Evolutionary conservation across 2,113 vertebrate species (phyloP), one percentile per base, ranked within the genome.

Genomic region (Microcebus griseorufus): DNA sequence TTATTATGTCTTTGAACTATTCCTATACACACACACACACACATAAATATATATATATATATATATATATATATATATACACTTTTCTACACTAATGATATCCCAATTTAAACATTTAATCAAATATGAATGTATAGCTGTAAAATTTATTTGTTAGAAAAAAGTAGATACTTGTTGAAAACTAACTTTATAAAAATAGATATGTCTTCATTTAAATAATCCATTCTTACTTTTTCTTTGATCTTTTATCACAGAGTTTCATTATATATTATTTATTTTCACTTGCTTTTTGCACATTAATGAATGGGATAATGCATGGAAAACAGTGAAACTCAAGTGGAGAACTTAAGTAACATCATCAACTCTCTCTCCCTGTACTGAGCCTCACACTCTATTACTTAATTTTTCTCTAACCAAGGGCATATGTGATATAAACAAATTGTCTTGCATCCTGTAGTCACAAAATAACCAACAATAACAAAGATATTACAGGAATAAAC

Each of bases 401-500:
- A 88, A 70, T 83, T 84, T 95, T 34, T 87, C 34, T 76, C 83
- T 93, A 92, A 75, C 17, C 34, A 90, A 83, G 23, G 18, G 32
- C 3, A 27, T 4, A 39, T 45, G 4, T 90, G 23, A 81, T 65
- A 53, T 37, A 87, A 86, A 78, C 17, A 90, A 69, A 62, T 58
- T 89, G 12, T 12, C 42, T 23, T 37, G 20, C 3, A 51, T 90
- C 14, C 16, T n/a, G 18, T 72, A 67, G 53, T 17, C n/a, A 86
- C 55, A 93, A 87, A 65, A 25, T 62, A 1, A 88, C 5, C 12
- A 76, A 14, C 0, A 95, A 58, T 60, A 96, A 20, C 32, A 42
- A 87, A 97, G 94, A 80, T 91, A 95, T 55, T 97, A 42, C 4
- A 93, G 20, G 51, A 97, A 72, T 94, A 97, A 98, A 97, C 34